These are phyloP conservation scores for Neodiprion fabricii DNA, from an alignment of 1,140 invertebrate genomes.

Conservation along the genomic window DNA sequence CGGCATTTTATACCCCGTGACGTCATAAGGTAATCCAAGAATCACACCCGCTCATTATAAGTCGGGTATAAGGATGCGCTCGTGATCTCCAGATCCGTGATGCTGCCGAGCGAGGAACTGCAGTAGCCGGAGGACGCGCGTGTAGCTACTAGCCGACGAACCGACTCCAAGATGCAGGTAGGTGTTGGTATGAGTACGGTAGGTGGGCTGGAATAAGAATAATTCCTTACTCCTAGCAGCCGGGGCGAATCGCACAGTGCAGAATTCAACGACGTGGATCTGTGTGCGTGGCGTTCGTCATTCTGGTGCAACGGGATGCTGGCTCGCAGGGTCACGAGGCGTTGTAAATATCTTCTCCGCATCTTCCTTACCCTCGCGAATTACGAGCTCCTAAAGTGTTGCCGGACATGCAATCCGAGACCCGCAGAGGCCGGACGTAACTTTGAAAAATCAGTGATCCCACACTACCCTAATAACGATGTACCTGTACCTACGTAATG, in stretches of 20 bases:
- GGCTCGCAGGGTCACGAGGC: not conserved
- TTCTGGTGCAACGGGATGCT: not conserved
- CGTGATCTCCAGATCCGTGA: not conserved
- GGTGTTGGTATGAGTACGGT: not conserved
- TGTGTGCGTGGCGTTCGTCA: not conserved
- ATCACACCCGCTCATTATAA: not conserved
- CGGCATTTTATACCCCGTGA: constrained; percentile 1
- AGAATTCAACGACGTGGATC: not conserved
- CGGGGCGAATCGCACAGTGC: not conserved
- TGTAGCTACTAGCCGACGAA: too few species aligned
- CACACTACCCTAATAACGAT: not conserved
- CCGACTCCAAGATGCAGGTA: not conserved
- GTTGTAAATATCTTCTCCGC: not conserved
- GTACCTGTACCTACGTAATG: too few species aligned
- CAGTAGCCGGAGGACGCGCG: not conserved
- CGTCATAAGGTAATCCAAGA: not conserved
- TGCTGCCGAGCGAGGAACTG: not conserved
- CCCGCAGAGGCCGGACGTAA: not conserved
- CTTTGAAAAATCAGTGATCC: not conserved
- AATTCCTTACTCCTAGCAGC: not conserved
- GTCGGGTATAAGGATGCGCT: not conserved
- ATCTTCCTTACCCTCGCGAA: not conserved
- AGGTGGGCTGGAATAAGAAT: not conserved
- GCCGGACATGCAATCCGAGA: not conserved
- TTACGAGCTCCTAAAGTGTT: constrained; percentile 5